Base-by-base conservation (phyloP, 2,113 vertebrate species). In the Actenoides lindsayi region DNA sequence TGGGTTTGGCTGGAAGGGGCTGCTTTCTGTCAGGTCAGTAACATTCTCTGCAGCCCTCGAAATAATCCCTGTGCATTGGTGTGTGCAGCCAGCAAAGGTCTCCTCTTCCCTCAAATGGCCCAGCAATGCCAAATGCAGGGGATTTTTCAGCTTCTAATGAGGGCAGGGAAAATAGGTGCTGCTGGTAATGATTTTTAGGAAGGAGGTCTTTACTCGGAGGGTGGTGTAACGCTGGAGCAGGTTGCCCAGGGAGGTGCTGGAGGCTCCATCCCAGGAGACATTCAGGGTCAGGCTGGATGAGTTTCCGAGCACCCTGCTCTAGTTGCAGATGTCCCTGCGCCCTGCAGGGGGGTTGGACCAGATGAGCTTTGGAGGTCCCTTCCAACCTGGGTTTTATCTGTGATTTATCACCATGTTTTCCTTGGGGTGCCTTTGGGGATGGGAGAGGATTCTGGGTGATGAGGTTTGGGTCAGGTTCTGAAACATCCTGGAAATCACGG, bases 21-120 rank as follows among this genome's bases (percentile, higher is more conserved):
- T 14, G 33, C 25, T 17, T 23, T 4, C 30, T 20, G 44, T 39
- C 9, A 42, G 14, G 46, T 10, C 62, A 19, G 64, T 6, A 3
- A 17, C 8, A 27, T 15, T 77, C 41, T 75, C 83, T 77, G 81
- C 81, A 69, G 50, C 4, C 2, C 39, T 73, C 31, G 23, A 5
- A 27, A 25, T 33, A 48, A 9, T 5, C 0, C 0, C 2, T 12
- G 67, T 33, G 76, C 53, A 8, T 6, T n/a, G 71, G 16, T 10
- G 39, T 10, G 2, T 9, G 3, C 24, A 31, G 50, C 62, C 23
- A 28, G 73, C 44, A 28, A 14, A 69, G 37, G 41, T 2, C 35
- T 74, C 23, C 54, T 56, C 51, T 54, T 9, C 13, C 46, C 6
- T 35, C 25, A 4, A 24, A 14, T 18, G 48, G 4, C n/a, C 20